These are phyloP conservation scores for Tapirus indicus DNA, from an alignment of 2,797 vertebrate genomes.

Conservation along the genomic window DNA sequence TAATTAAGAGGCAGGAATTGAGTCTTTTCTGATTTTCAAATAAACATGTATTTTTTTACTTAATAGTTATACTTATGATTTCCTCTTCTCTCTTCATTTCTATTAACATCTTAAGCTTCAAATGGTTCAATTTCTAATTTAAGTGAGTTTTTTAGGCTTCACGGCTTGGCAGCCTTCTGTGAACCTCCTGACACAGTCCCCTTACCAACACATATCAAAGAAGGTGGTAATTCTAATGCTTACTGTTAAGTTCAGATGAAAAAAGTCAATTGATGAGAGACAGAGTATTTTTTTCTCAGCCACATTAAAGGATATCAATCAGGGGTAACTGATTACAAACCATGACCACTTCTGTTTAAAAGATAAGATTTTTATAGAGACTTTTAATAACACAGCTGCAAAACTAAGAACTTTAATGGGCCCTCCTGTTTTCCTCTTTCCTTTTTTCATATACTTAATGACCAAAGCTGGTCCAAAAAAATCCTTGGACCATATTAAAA, in stretches of 20 bases:
- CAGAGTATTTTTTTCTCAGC: neutral
- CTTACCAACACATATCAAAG: conserved; percentile 9
- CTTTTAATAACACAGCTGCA: conserved; percentile 70
- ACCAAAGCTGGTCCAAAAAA: conserved; percentile 44
- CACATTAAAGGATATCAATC: conserved; percentile 62
- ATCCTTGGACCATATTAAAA: conserved; percentile 16
- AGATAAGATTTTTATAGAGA: conserved; percentile 47
- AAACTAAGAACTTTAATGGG: conserved; percentile 50
- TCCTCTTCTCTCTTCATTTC: conserved; percentile 54
- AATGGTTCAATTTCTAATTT: conserved; percentile 56
- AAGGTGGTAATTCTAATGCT: conserved; percentile 41
- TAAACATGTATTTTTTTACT: neutral
- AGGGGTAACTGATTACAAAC: conserved; percentile 61
- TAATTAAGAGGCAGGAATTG: conserved; percentile 42
- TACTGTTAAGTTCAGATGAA: conserved; percentile 58
- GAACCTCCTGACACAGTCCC: neutral
- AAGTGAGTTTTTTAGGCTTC: conserved; percentile 36
- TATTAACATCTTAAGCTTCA: conserved; percentile 50
- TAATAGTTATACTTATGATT: neutral
- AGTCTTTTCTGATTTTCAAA: conserved; percentile 53
- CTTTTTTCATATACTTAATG: neutral
- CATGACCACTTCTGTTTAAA: conserved; percentile 52
- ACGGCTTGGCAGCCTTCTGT: neutral
- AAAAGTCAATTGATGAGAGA: conserved; percentile 65
- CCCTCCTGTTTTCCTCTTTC: neutral